phyloP scores from a whole-genome alignment of 2,888 invertebrate genomes.

The Zhengitettix transpicula region DNA sequence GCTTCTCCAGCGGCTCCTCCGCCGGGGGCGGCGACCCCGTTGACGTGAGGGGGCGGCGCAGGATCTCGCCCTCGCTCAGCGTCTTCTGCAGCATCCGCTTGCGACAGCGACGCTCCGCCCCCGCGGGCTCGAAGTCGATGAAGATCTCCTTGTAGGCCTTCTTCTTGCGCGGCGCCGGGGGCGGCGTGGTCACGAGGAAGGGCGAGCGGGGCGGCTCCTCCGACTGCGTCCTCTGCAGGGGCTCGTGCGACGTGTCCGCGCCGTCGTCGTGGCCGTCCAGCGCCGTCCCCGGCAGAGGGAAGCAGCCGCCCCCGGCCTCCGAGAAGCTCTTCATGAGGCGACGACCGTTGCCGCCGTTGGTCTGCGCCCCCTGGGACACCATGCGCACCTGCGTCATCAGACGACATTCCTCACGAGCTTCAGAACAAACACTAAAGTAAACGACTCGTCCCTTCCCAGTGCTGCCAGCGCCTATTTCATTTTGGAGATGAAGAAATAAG shows the following conservation, averaged over 20 bases:
- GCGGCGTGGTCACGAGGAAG: constrained; percentile 39
- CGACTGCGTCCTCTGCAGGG: constrained; percentile 65
- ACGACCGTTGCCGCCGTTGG: constrained; percentile 53
- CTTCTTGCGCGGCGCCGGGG: constrained; percentile 21
- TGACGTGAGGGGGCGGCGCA: background rate
- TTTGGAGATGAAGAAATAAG: too few relatives aligned
- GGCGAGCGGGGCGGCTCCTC: constrained; percentile 70
- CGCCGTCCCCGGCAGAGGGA: constrained; percentile 25
- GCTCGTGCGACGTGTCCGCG: constrained; percentile 43
- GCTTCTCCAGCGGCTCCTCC: background rate
- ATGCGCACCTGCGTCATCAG: constrained; percentile 46
- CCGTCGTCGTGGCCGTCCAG: constrained; percentile 11
- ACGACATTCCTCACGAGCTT: background rate
- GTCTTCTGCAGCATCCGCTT: constrained; percentile 45
- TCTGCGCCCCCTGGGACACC: constrained; percentile 81
- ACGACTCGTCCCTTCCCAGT: too few relatives aligned
- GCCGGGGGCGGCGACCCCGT: background rate
- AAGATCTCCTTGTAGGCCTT: background rate
- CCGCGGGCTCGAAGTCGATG: constrained; percentile 69
- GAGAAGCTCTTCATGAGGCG: constrained; percentile 72
- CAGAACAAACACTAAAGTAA: too few relatives aligned
- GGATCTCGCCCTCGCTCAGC: constrained; percentile 62
- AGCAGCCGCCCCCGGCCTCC: constrained; percentile 43
- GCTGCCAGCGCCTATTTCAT: too few relatives aligned
- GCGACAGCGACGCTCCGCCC: constrained; percentile 23